Conservation (phyloP, 2,888 invertebrate species). For the Calameuta pallipes region DNA sequence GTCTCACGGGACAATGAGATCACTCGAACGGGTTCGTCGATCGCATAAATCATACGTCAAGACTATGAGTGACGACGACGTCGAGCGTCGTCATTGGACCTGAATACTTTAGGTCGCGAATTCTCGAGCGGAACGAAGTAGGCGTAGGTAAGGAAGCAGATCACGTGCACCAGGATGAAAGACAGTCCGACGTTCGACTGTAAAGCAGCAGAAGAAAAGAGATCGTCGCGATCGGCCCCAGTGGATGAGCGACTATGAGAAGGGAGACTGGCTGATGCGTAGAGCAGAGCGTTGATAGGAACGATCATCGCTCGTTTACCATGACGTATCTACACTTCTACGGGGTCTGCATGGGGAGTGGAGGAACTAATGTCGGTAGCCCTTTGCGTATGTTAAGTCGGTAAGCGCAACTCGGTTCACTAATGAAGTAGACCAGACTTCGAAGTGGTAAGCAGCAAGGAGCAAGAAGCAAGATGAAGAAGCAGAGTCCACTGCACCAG, state of each 20-base stretch:
- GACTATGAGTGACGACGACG: neutral
- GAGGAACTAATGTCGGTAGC: neutral
- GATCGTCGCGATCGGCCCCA: neutral
- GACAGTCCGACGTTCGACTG: neutral
- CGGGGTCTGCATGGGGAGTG: neutral
- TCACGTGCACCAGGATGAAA: neutral
- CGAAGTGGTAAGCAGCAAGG: conserved; percentile 10
- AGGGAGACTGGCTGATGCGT: neutral
- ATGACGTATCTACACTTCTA: conserved; percentile 1
- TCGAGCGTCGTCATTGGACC: neutral
- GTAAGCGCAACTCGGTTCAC: conserved; percentile 21
- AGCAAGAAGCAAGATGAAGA: conserved; percentile 40
- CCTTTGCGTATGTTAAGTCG: conserved; percentile 3
- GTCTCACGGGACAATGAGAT: conserved; percentile 6
- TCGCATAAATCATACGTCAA: conserved; percentile 5
- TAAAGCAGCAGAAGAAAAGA: neutral
- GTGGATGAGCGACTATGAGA: neutral
- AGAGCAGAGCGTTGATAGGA: conserved; percentile 1
- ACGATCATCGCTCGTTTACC: neutral
- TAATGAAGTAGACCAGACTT: conserved; percentile 57
- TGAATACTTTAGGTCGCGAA: neutral
- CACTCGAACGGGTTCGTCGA: conserved; percentile 6
- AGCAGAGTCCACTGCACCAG: conserved; percentile 43
- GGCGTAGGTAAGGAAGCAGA: neutral
- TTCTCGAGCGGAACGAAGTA: neutral